Conservation (phyloP, 2,797 vertebrate species). For the Babyrousa celebensis region DNA sequence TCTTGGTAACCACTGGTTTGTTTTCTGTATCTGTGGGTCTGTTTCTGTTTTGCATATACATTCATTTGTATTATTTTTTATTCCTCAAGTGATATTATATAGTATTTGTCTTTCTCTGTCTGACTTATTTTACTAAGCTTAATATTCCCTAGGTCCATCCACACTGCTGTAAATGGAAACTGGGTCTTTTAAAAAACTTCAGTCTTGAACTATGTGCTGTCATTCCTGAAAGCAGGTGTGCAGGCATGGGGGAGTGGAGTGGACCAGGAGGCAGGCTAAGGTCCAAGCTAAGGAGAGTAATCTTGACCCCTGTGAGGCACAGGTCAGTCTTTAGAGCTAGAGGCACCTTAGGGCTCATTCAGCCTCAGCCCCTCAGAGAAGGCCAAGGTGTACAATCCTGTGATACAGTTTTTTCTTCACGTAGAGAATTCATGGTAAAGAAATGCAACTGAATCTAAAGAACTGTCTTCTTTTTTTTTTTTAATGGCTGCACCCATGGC, state of each 20-base stretch:
- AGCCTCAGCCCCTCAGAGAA: not conserved
- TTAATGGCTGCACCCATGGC: too few relatives aligned
- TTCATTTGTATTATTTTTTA: not conserved
- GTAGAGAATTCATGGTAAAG: not conserved
- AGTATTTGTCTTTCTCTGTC: too few relatives aligned
- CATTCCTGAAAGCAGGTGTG: not conserved
- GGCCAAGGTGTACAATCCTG: not conserved
- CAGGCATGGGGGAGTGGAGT: not conserved
- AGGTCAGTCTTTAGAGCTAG: not conserved
- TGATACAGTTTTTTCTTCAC: not conserved
- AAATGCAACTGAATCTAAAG: not conserved
- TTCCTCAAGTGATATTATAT: too few relatives aligned
- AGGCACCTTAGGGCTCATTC: not conserved
- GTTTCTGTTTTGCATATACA: not conserved
- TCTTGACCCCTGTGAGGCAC: not conserved
- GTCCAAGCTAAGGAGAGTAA: not conserved
- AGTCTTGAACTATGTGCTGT: not conserved
- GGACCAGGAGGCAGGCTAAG: not conserved
- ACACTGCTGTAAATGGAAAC: not conserved
- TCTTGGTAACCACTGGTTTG: not conserved
- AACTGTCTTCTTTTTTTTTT: too few relatives aligned
- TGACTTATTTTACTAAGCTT: too few relatives aligned
- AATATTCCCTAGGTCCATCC: too few relatives aligned
- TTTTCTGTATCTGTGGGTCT: not conserved
- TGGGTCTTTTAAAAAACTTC: slow-evolving; percentile 27